phyloP scores from a whole-genome alignment of 2,797 vertebrate species.

The Anableps anableps region DNA sequence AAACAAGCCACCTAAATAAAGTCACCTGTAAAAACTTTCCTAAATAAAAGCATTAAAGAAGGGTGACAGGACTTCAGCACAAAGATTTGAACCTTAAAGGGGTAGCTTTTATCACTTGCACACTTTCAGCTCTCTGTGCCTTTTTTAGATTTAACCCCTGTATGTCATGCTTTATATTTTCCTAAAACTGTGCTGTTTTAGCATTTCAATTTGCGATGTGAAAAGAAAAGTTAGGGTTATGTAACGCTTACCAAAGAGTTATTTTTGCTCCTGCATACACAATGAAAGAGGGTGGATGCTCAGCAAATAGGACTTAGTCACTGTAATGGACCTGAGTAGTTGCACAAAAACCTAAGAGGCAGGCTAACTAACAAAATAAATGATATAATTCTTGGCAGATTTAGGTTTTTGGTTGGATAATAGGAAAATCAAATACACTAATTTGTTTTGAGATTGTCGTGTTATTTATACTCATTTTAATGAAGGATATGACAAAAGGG shows the following conservation, averaged over 20 bases:
- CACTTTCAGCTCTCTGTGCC: background rate
- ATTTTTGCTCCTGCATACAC: background rate
- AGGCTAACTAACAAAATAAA: too few relatives aligned
- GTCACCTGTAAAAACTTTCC: background rate
- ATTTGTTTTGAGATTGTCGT: too few relatives aligned
- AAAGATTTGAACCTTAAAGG: background rate
- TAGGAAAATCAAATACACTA: too few relatives aligned
- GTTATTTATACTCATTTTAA: too few relatives aligned
- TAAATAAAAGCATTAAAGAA: background rate
- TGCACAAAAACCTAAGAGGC: too few relatives aligned
- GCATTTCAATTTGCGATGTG: background rate
- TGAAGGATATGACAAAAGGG: too few relatives aligned
- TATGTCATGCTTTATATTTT: background rate
- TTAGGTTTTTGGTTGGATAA: too few relatives aligned
- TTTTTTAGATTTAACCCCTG: background rate
- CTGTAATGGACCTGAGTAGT: background rate
- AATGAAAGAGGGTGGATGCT: background rate
- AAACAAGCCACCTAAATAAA: background rate
- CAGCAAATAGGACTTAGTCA: background rate
- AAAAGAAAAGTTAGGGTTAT: background rate
- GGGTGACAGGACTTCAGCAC: background rate
- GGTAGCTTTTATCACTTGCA: background rate
- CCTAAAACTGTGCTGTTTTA: background rate
- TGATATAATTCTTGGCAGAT: too few relatives aligned
- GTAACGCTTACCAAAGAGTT: background rate